Evolutionary conservation across 2,888 invertebrate genomes (phyloP).

Genomic region (Atrina japonica): DNA sequence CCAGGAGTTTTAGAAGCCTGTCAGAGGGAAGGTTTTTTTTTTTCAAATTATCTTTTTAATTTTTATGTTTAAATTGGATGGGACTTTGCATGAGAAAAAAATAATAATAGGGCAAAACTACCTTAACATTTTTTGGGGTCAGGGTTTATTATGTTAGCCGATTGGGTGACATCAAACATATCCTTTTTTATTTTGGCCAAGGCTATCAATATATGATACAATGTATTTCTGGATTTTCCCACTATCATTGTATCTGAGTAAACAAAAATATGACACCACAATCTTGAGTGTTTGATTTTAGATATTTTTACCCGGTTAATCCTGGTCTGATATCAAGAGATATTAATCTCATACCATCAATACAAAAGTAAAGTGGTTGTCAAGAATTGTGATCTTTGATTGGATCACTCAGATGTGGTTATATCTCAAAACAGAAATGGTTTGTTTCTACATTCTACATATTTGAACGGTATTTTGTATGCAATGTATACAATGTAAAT

Average conservation of each 20-base stretch:
- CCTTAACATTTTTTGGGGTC: too few relatives aligned
- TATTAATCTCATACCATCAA: not conserved
- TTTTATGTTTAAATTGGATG: too few relatives aligned
- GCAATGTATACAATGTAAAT: too few relatives aligned
- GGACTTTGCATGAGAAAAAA: too few relatives aligned
- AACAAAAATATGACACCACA: constrained; percentile 1
- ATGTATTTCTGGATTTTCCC: not conserved
- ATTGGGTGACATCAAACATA: not conserved
- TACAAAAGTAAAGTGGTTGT: not conserved
- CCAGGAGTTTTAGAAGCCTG: too few relatives aligned
- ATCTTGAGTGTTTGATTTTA: not conserved
- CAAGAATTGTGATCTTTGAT: not conserved
- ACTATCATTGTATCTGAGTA: not conserved
- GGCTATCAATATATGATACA: not conserved
- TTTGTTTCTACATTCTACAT: not conserved
- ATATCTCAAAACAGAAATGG: not conserved
- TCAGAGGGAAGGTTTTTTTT: too few relatives aligned
- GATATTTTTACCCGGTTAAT: not conserved
- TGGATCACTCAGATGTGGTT: not conserved
- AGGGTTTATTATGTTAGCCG: too few relatives aligned
- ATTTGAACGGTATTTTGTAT: too few relatives aligned
- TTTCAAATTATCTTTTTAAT: too few relatives aligned
- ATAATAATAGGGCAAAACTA: too few relatives aligned
- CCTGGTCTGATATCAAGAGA: not conserved
- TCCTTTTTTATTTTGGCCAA: not conserved